These are phyloP conservation scores for Hemistola chrysoprasaria DNA, from an alignment of 2,888 invertebrate species.

Conservation along the genomic window DNA sequence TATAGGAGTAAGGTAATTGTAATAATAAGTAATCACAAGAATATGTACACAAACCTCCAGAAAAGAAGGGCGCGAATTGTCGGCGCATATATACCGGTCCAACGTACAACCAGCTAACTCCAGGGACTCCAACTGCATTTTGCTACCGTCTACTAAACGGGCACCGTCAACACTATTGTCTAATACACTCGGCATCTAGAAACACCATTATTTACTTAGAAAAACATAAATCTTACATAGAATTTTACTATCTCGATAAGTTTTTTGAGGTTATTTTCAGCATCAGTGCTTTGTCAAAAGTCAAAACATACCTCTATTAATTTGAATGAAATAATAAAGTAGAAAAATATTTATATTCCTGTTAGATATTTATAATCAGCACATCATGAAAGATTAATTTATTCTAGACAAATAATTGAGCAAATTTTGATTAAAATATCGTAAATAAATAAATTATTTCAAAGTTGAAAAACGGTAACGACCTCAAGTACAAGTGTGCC, in stretches of 20 bases:
- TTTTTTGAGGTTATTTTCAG: constrained; percentile 41
- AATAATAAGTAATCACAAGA: neutral
- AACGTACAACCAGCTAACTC: constrained; percentile 91
- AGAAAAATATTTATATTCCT: too few relatives aligned
- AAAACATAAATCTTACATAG: constrained; percentile 29
- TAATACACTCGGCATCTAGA: constrained; percentile 71
- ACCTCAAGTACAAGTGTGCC: neutral
- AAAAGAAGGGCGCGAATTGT: constrained; percentile 87
- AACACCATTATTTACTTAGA: constrained; percentile 38
- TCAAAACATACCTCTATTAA: constrained; percentile 14
- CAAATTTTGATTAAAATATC: neutral
- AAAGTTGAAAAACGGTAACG: constrained; percentile 13
- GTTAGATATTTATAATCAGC: neutral
- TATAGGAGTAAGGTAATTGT: too few relatives aligned
- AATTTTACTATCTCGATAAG: constrained; percentile 32
- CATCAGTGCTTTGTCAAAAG: constrained; percentile 11
- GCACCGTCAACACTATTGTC: constrained; percentile 53
- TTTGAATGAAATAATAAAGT: too few relatives aligned
- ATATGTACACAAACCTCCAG: constrained; percentile 73
- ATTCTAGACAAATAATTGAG: neutral
- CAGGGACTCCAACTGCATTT: constrained; percentile 84
- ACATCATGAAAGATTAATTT: neutral
- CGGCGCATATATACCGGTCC: constrained; percentile 87
- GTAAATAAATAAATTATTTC: neutral
- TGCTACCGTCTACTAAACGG: constrained; percentile 55